Conservation (phyloP, 2,888 invertebrate species). For the Gryllus longicercus region DNA sequence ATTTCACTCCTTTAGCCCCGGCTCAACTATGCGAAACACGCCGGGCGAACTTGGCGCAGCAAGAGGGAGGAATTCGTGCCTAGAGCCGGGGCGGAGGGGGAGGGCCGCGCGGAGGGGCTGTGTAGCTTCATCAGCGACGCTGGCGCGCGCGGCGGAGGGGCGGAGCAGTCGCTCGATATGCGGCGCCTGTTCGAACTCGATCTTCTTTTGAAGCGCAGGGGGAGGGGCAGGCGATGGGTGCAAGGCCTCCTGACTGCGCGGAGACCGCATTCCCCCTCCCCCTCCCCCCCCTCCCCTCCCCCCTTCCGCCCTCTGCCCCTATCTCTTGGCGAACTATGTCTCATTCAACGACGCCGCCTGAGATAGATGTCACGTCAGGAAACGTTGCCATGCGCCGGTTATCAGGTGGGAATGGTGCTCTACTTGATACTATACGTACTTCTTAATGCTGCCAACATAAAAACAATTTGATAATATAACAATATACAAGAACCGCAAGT, state of each 20-base stretch:
- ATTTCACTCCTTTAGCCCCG: slow-evolving; percentile 29
- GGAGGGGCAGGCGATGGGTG: background rate
- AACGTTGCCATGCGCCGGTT: no score
- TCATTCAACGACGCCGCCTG: no score
- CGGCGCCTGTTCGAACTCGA: slow-evolving; percentile 23
- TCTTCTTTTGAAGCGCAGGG: slow-evolving; percentile 25
- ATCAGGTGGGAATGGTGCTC: no score
- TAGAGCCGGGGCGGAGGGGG: slow-evolving; percentile 3
- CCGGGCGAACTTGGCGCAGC: slow-evolving; percentile 23
- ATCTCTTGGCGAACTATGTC: no score
- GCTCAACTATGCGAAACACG: slow-evolving; percentile 31
- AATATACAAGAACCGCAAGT: no score
- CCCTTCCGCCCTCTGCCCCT: no score
- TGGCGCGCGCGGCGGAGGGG: background rate
- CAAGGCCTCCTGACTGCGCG: background rate
- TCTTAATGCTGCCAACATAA: no score
- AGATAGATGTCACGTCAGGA: no score
- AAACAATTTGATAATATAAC: no score
- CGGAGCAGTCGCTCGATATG: slow-evolving; percentile 1
- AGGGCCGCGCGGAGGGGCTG: background rate
- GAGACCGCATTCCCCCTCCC: background rate
- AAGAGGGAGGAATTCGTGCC: slow-evolving; percentile 25
- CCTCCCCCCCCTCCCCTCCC: background rate
- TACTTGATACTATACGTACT: no score
- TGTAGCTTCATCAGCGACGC: slow-evolving; percentile 3